Percentiles rank a stretch among this genome's conserved stretches.
These are phyloP conservation scores for Prostheceraeus crozeri DNA, from an alignment of 2,888 invertebrate genomes.

Conservation along the genomic window DNA sequence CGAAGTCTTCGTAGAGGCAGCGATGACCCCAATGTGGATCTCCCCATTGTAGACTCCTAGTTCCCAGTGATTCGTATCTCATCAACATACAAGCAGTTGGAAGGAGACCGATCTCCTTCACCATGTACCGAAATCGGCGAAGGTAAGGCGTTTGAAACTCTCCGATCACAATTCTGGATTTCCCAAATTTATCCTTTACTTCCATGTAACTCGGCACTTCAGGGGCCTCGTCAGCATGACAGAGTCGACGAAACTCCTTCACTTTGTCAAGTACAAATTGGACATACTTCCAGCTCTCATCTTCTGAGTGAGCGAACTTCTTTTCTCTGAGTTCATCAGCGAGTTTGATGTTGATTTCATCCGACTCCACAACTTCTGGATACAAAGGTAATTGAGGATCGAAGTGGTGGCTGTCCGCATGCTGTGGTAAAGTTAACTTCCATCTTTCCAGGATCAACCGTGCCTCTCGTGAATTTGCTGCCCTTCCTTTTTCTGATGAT, in stretches of 20 bases:
- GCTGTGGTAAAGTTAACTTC: constrained; percentile 3
- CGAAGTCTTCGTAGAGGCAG: constrained; percentile 28
- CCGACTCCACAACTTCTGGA: neutral
- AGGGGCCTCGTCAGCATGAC: neutral
- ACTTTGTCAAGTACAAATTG: neutral
- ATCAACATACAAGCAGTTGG: constrained; percentile 27
- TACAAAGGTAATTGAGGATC: neutral
- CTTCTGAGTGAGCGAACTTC: neutral
- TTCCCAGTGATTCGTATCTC: constrained; percentile 35
- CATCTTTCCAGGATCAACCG: neutral
- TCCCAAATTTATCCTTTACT: neutral
- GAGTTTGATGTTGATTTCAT: neutral
- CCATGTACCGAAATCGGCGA: constrained; percentile 15
- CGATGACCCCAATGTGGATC: constrained; percentile 25
- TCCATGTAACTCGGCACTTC: neutral
- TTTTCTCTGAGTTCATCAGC: neutral
- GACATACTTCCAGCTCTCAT: neutral
- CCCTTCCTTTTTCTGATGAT: too few species aligned
- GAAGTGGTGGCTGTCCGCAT: neutral
- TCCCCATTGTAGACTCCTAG: constrained; percentile 37
- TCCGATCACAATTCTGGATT: constrained; percentile 22
- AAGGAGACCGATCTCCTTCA: constrained; percentile 27
- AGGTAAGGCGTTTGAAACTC: neutral
- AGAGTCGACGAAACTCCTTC: neutral
- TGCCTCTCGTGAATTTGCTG: too few species aligned